Conservation (phyloP, 2,113 vertebrate genomes). For the Ictalurus furcatus region DNA sequence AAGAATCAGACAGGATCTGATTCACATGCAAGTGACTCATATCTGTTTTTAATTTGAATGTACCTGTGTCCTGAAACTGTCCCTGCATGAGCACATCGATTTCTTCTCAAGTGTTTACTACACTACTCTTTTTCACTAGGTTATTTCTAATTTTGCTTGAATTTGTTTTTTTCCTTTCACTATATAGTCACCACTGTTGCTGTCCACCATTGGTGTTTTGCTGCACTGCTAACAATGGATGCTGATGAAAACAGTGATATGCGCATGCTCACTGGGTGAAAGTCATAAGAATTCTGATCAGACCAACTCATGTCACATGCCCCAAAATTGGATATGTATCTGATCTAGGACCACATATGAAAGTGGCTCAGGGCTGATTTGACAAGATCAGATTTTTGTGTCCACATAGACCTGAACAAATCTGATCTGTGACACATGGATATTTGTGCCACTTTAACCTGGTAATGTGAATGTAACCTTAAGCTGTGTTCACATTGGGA, state of each 20-base stretch:
- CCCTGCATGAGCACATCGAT: constrained; percentile 1
- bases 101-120: not conserved
- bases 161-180: not conserved
- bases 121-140: not conserved
- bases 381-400: not conserved
- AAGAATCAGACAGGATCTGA: not conserved
- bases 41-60: constrained; percentile 6
- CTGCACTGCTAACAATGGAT: not conserved
- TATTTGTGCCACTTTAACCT: not conserved
- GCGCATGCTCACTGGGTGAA: not conserved
- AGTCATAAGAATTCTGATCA: not conserved
- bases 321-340: not conserved
- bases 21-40: not conserved
- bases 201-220: not conserved
- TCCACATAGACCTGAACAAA: not conserved
- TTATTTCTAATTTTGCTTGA: not conserved
- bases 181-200: not conserved
- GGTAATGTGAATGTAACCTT: not conserved
- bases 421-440: not conserved
- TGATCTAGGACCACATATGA: not conserved
- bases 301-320: not conserved
- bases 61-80: not conserved
- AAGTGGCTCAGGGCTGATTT: not conserved
- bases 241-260: not conserved
- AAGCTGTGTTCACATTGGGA: too few species aligned